Evolutionary conservation across 1,140 invertebrate species (phyloP), one percentile per base, ranked within the genome.

Genomic region (Andrena cerasifolii): DNA sequence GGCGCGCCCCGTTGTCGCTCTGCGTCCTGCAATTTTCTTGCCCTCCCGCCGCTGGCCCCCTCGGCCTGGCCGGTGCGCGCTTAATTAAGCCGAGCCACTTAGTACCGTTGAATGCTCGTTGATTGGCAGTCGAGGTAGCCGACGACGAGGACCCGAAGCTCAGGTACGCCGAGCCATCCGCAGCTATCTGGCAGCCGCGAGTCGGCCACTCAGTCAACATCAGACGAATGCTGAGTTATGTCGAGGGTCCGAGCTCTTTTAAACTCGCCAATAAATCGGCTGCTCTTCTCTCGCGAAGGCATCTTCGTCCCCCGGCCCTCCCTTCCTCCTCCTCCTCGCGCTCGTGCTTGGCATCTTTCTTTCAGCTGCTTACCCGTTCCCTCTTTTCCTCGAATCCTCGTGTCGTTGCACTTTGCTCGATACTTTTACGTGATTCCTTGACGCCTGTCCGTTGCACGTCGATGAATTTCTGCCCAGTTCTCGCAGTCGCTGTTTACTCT

Each of bases 201-300:
- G 68, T 81, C 74, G 68, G 86, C 86, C 84, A 87, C 86, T 88
- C 87, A 87, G 87, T 88, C 86, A 88, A 86, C 87, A 88, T 88
- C 87, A 87, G 77, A 80, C 86, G 86, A 84, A 85, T 73, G 84
- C 85, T 88, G 87, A 88, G 86, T 87, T 87, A 88, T 87, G 87
- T 84, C 86, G 85, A 86, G 86, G 87, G 86, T 80, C 83, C 84
- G 84, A 80, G 79, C 84, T 88, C 86, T 88, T 86, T 88, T 86
- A 86, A 88, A 88, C 87, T 88, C 85, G 87, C 83, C 86, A 90
- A 90, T 90, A 88, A 88, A 90, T 88, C 83, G 89, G 82, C 79
- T 79, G 79, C 78, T 86, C 31, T 83, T 86, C 78, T 82, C 78
- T 68, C 66, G 65, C 40, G 63, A 61, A 71, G 62, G 70, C 71